Evolutionary conservation across 2,888 invertebrate species (phyloP), one percentile per base, ranked within the genome.

Genomic region (Drosophila quinaria): DNA sequence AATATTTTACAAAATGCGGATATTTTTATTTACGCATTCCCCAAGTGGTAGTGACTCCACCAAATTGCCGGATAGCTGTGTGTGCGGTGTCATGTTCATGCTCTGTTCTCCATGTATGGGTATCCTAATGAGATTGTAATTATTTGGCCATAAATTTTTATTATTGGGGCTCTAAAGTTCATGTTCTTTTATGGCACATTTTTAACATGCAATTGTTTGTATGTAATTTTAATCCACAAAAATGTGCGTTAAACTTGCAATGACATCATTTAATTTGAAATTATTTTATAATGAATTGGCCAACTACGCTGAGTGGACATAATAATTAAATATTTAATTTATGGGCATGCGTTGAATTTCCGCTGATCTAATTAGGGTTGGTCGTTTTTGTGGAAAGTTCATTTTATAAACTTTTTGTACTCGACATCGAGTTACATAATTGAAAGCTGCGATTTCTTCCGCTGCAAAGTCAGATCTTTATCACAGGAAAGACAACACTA

Each of bases 81-180:
- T 37, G 46, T 47, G 56, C 52, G 66, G 77, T 88, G 71, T 72
- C 74, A 74, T 82, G 83, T 86, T 29, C 80, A 74, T 74, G 84
- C 76, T 72, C 65, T 61, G 74, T 62, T 65, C 65, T 58, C 50
- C 58, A 22, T 15, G 15, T 15, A 15, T 56, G 79, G 70, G 61
- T 80, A 77, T 81, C 80, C 89, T 91, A 91, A 90, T 91, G 91
- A 90, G 91, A 89, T 90, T 90, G 91, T 90, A 91, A 91, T 91
- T 91, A 91, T 90, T 91, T 90, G 90, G 83, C 66, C 78, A 91
- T 91, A 91, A 90, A 91, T 91, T 91, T 86, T 84, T 86, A 91
- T 91, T 90, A 90, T 91, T 87, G 71, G 70, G 75, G 84, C 90
- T 91, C 91, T 91, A 87, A 89, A 88, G 85, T 84, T 80, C 73